Conservation (phyloP, 1,140 invertebrate genomes). For the Caerostris extrusa region DNA sequence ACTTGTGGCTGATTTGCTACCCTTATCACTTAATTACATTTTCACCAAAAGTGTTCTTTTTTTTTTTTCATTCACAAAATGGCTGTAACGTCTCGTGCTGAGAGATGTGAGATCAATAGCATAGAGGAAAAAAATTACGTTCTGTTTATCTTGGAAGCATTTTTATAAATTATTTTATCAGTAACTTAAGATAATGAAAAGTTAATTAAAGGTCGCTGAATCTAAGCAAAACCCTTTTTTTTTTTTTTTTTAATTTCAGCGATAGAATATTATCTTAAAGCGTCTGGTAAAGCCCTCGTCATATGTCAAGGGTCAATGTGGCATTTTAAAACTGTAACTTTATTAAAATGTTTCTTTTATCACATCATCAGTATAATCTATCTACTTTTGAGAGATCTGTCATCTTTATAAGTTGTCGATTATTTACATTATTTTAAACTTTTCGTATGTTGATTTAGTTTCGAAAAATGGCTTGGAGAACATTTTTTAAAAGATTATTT, state of each 20-base stretch:
- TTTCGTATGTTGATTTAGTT: too few species aligned
- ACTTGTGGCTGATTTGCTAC: background rate
- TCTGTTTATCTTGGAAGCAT: background rate
- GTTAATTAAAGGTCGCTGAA: slow-evolving; percentile 13
- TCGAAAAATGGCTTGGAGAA: too few species aligned
- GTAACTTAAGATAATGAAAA: background rate
- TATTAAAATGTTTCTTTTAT: too few species aligned
- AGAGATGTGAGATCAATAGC: background rate
- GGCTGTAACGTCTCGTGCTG: background rate
- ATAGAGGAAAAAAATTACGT: background rate
- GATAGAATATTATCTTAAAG: background rate
- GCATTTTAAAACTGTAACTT: too few species aligned
- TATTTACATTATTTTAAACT: too few species aligned
- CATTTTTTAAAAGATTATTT: too few species aligned
- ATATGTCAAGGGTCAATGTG: background rate
- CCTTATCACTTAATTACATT: background rate
- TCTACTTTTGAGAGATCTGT: too few species aligned
- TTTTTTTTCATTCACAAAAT: background rate
- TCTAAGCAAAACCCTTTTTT: background rate
- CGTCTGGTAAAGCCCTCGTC: background rate
- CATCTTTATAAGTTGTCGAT: too few species aligned
- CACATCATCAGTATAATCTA: too few species aligned
- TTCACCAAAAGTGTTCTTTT: background rate
- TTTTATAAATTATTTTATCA: background rate
- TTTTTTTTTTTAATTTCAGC: background rate